Base-by-base conservation (phyloP, 2,113 vertebrate species). In the Pimephales promelas region DNA sequence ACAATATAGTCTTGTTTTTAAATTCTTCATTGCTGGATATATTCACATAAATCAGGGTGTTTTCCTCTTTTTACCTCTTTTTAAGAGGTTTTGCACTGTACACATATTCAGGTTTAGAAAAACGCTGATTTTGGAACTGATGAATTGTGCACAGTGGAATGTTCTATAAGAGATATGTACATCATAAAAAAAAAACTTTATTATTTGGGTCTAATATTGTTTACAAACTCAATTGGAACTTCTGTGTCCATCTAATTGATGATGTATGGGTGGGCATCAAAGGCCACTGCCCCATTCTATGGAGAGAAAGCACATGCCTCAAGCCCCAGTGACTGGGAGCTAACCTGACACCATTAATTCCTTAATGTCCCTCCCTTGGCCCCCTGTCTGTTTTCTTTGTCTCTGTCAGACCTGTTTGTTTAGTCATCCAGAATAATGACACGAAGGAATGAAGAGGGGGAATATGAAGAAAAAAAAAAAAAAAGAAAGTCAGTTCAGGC, bases 91-190 rank as follows among this genome's bases (percentile, higher is more conserved):
- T 75, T 77, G 31, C 76, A 80, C 68, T 36, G 43, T 70, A 70
- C 47, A 81, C 28, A 9, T 40, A 6, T 40, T 47, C 75, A 18
- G 64, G 14, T 49, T 73, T 49, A 49, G 71, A 76, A 66, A 85
- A 83, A 86, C 85, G 86, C 88, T 88, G 86, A 91, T 89, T 79
- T 89, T 86, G 88, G 88, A 89, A 87, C 88, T 31, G 45, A 87
- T 89, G 84, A 86, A 88, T 88, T 91, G 90, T 86, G 90, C 91
- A 92, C 91, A 92, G 91, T 93, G 93, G 93, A 93, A 94, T 94
- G 93, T 93, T 79, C n/a, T 45, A 22, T 28, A 16, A 0, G 18
- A 64, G 4, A 31, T 79, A 79, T 64, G 77, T 62, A 79, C 77
- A 64, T 56, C 34, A 5, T 9, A 11, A 61, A 18, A 75, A 75